phyloP scores from a whole-genome alignment of 2,113 vertebrate genomes.

The Mandrillus leucophaeus region DNA sequence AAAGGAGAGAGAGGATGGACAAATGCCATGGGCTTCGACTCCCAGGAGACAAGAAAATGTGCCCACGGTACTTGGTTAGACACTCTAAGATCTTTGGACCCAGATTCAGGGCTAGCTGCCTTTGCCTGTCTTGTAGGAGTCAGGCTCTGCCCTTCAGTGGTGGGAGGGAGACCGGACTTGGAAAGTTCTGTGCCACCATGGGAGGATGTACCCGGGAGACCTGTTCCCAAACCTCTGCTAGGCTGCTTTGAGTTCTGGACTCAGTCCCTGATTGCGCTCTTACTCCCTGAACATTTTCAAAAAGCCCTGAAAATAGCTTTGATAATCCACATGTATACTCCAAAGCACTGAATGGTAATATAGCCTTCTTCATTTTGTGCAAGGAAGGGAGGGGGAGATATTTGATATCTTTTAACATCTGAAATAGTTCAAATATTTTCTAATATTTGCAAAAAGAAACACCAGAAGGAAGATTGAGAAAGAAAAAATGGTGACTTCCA shows the following conservation, averaged over 20 bases:
- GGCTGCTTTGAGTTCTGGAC: neutral
- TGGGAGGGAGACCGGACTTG: fast-evolving
- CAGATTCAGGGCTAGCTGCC: neutral
- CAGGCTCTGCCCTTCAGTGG: neutral
- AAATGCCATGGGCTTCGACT: neutral
- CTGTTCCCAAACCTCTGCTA: no score
- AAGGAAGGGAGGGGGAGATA: neutral
- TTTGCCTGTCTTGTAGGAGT: neutral
- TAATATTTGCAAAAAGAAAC: neutral
- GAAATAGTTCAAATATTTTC: neutral
- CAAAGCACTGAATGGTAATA: fast-evolving
- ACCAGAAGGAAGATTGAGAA: neutral
- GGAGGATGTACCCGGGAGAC: neutral
- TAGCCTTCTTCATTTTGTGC: neutral
- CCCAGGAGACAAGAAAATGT: neutral
- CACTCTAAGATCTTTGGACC: neutral
- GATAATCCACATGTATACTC: neutral
- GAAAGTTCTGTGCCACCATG: neutral
- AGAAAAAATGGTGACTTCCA: neutral
- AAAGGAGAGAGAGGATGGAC: neutral
- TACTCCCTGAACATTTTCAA: neutral
- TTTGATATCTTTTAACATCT: neutral
- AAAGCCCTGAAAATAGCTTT: neutral
- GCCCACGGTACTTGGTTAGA: neutral
- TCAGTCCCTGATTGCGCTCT: neutral